Conservation (phyloP, 2,888 invertebrate species). For the Perithous albicinctus region DNA sequence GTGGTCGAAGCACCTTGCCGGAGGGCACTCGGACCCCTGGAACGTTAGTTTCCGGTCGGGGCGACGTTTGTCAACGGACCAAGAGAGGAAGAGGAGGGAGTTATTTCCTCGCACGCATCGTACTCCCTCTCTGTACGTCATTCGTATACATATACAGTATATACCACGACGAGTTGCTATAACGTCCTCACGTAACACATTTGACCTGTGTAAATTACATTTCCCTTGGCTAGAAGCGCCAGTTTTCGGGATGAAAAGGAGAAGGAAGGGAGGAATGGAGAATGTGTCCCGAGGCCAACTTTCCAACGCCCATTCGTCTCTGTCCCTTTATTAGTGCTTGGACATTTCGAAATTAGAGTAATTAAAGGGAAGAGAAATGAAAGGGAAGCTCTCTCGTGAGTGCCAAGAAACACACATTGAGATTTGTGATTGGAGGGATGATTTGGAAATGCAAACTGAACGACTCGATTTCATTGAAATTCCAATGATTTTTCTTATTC, state of each 20-base stretch:
- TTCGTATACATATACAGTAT: background rate
- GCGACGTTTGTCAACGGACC: slow-evolving; percentile 64
- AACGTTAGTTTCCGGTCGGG: slow-evolving; percentile 66
- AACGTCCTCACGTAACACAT: slow-evolving; percentile 57
- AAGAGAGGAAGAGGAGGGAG: background rate
- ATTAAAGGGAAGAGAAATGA: slow-evolving; percentile 51
- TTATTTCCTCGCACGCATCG: slow-evolving; percentile 63
- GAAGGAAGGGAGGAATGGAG: slow-evolving; percentile 28
- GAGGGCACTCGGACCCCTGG: slow-evolving; percentile 56
- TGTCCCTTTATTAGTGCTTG: slow-evolving; percentile 60
- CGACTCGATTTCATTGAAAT: background rate
- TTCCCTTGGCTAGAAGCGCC: slow-evolving; percentile 61
- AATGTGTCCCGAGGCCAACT: slow-evolving; percentile 49
- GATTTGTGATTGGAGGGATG: slow-evolving; percentile 32
- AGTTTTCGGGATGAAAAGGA: slow-evolving; percentile 39
- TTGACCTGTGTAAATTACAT: slow-evolving; percentile 67
- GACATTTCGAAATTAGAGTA: slow-evolving; percentile 58
- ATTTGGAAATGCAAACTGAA: background rate
- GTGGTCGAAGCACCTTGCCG: slow-evolving; percentile 50
- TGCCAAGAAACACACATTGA: slow-evolving; percentile 42
- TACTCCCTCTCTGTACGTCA: slow-evolving; percentile 26
- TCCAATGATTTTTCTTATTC: background rate
- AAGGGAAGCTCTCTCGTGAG: slow-evolving; percentile 41
- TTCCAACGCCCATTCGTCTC: slow-evolving; percentile 63
- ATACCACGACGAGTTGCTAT: slow-evolving; percentile 27